phyloP scores from a whole-genome alignment of 2,888 invertebrate genomes.

The Dryadula phaetusa region DNA sequence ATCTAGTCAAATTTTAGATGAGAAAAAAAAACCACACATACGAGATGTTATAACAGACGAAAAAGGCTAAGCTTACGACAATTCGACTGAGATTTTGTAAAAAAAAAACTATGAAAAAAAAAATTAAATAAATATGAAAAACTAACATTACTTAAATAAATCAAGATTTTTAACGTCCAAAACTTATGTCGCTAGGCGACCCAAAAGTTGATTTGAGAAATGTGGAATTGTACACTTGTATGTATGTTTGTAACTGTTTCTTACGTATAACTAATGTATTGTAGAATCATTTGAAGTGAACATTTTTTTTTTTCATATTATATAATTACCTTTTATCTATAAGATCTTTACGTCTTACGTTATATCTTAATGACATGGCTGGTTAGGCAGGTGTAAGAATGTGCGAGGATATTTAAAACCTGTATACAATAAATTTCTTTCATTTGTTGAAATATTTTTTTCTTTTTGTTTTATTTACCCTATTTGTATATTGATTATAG shows the following conservation, averaged over 20 bases:
- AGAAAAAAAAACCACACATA: constrained; percentile 49
- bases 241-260: constrained; percentile 58
- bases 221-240: constrained; percentile 76
- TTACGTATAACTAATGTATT: constrained; percentile 68
- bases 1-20: constrained; percentile 81
- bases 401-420: constrained; percentile 83
- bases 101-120: constrained; percentile 54
- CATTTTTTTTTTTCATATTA: constrained; percentile 77
- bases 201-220: constrained; percentile 75
- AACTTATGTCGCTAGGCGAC: constrained; percentile 72
- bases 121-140: constrained; percentile 45
- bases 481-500: not conserved
- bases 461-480: constrained; percentile 77
- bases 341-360: constrained; percentile 81
- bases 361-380: constrained; percentile 78
- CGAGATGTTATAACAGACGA: not conserved
- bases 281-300: constrained; percentile 69
- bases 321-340: constrained; percentile 77
- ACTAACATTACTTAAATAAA: too few species aligned
- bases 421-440: constrained; percentile 85
- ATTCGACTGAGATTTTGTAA: constrained; percentile 77
- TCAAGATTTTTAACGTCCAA: constrained; percentile 72
- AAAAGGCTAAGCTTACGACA: constrained; percentile 69
- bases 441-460: constrained; percentile 79
- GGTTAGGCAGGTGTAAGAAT: constrained; percentile 79